Evolutionary conservation across 1,140 invertebrate genomes (phyloP).

Genomic region (Drosophila prosaltans): DNA sequence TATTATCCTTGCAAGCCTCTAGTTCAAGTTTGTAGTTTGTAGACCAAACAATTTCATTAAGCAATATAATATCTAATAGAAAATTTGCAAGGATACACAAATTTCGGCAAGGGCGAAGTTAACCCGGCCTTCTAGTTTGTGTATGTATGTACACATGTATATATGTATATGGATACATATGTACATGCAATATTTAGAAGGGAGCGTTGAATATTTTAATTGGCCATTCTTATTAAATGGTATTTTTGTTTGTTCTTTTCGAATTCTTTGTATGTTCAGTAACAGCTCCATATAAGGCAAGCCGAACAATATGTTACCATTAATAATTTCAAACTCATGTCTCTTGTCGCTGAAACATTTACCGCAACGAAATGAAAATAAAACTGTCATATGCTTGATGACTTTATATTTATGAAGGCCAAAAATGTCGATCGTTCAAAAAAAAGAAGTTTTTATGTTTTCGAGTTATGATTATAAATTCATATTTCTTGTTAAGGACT

Average conservation of each 20-base stretch:
- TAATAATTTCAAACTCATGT: conserved; percentile 77
- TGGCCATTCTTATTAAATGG: conserved; percentile 9
- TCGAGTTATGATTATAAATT: conserved; percentile 74
- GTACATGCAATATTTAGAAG: too few species aligned
- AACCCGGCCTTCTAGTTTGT: too few species aligned
- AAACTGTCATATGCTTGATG: conserved; percentile 82
- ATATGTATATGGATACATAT: too few species aligned
- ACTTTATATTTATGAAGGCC: conserved; percentile 83
- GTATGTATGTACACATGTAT: too few species aligned
- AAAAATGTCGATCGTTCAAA: conserved; percentile 70
- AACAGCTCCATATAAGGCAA: conserved; percentile 41
- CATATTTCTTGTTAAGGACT: conserved; percentile 58
- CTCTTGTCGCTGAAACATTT: conserved; percentile 79
- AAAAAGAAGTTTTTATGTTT: conserved; percentile 65
- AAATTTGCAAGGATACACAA: too few species aligned
- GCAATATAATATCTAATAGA: too few species aligned
- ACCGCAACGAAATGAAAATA: conserved; percentile 77
- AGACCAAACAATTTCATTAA: too few species aligned
- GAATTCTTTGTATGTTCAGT: conserved; percentile 5
- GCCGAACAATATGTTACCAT: conserved; percentile 60
- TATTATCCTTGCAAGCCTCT: too few species aligned
- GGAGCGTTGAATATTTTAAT: conserved; percentile 7
- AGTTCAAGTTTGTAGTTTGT: too few species aligned
- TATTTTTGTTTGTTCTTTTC: not conserved
- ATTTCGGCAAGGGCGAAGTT: too few species aligned